Evolutionary conservation across 2,888 invertebrate genomes (phyloP).

Genomic region (Tinea pellionella): DNA sequence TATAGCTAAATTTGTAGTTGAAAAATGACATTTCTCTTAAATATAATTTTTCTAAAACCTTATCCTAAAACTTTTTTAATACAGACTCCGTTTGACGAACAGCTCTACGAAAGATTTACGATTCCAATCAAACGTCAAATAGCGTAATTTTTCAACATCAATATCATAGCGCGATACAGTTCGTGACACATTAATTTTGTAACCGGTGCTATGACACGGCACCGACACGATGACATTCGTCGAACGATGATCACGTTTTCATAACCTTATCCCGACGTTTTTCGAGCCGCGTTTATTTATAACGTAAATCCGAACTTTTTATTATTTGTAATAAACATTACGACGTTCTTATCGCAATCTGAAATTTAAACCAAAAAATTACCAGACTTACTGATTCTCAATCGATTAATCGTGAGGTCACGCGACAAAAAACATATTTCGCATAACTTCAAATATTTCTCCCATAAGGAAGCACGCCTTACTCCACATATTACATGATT

Average conservation of each 20-base stretch:
- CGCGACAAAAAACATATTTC: slow-evolving; percentile 4
- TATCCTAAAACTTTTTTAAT: not conserved
- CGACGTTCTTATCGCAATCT: not conserved
- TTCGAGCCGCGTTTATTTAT: not conserved
- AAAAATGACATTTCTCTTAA: not conserved
- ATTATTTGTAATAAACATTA: not conserved
- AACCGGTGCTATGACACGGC: slow-evolving; percentile 29
- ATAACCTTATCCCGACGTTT: slow-evolving; percentile 22
- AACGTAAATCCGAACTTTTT: not conserved
- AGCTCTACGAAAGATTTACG: slow-evolving; percentile 30
- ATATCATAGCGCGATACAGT: slow-evolving; percentile 31
- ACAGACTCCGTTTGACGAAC: not conserved
- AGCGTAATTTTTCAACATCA: slow-evolving; percentile 45
- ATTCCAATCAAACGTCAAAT: slow-evolving; percentile 40
- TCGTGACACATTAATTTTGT: slow-evolving; percentile 48
- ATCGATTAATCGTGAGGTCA: slow-evolving; percentile 6
- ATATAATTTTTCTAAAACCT: not conserved
- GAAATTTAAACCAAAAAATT: not conserved
- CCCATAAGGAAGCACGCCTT: slow-evolving; percentile 36
- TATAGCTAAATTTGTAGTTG: not conserved
- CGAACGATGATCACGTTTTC: slow-evolving; percentile 32
- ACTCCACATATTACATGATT: slow-evolving; percentile 41
- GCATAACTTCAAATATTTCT: slow-evolving; percentile 18
- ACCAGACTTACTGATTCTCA: not conserved
- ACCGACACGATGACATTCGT: slow-evolving; percentile 15